A percentile compares a stretch with the other conserved stretches of the same genome.
Conservation (phyloP, 64 coral and sea anemone genomes). For the Montipora cactus region DNA sequence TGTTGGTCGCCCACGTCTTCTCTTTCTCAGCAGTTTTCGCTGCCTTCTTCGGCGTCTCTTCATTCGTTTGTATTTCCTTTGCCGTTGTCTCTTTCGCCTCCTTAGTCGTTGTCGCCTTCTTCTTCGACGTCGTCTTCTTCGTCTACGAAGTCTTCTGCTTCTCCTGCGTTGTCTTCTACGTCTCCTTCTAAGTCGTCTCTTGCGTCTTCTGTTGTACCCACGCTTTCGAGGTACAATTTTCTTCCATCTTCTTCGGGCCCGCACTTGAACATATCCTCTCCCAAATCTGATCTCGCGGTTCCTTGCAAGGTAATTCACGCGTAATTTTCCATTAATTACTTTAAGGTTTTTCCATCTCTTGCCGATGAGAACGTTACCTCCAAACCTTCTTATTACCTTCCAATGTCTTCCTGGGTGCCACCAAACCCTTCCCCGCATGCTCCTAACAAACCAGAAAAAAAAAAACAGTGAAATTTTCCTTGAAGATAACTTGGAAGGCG, state of each 20-base stretch:
- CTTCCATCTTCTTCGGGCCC: neutral
- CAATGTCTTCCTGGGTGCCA: neutral
- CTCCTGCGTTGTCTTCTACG: neutral
- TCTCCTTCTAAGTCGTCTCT: slow-evolving; percentile 7
- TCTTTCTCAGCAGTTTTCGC: neutral
- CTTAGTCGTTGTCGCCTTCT: neutral
- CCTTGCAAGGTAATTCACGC: slow-evolving; percentile 2
- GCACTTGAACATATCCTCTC: neutral
- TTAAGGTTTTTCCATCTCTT: neutral
- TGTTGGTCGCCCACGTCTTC: neutral
- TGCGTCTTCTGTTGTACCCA: neutral
- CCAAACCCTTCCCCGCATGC: neutral
- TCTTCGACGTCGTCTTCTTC: slow-evolving; percentile 23
- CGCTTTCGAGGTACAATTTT: slow-evolving; percentile 2
- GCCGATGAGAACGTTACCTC: neutral
- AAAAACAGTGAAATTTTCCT: neutral
- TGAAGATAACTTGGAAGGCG: neutral
- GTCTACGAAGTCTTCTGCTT: slow-evolving; percentile 3
- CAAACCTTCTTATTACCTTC: neutral
- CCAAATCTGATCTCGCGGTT: neutral
- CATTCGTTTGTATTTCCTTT: neutral
- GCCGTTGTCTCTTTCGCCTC: slow-evolving; percentile 13
- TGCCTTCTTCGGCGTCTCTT: neutral
- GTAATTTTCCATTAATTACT: neutral
- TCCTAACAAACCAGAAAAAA: neutral